Evolutionary conservation across 2,888 invertebrate species (phyloP).

Genomic region (Rotaria sp.): DNA sequence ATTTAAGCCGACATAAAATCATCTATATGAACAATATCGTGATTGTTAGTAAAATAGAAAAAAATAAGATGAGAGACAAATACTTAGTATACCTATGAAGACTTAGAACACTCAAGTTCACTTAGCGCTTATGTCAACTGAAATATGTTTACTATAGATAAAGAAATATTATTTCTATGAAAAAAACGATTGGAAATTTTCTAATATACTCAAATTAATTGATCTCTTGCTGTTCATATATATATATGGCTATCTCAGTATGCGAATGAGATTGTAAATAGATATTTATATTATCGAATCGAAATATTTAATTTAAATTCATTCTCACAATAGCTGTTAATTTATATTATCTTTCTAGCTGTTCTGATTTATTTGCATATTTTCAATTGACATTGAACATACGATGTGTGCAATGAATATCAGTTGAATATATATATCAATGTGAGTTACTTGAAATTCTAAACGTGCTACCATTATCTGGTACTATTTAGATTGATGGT

Average conservation of each 20-base stretch:
- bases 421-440: not conserved
- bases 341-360: not conserved
- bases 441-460: not conserved
- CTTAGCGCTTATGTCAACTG: not conserved
- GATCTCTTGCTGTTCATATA: too few relatives aligned
- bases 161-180: not conserved
- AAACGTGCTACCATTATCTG: not conserved
- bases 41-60: not conserved
- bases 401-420: not conserved
- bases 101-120: not conserved
- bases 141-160: not conserved
- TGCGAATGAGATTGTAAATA: not conserved
- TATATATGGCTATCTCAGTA: not conserved
- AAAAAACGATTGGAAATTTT: not conserved
- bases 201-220: too few relatives aligned
- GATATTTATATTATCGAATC: not conserved
- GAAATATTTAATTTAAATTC: not conserved
- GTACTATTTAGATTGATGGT: not conserved
- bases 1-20: not conserved
- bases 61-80: not conserved
- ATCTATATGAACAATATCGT: not conserved
- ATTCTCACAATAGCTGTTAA: not conserved
- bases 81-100: not conserved
- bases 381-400: not conserved
- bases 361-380: not conserved